These are phyloP conservation scores for Nasua narica DNA, from an alignment of 2,797 vertebrate genomes.

Conservation along the genomic window DNA sequence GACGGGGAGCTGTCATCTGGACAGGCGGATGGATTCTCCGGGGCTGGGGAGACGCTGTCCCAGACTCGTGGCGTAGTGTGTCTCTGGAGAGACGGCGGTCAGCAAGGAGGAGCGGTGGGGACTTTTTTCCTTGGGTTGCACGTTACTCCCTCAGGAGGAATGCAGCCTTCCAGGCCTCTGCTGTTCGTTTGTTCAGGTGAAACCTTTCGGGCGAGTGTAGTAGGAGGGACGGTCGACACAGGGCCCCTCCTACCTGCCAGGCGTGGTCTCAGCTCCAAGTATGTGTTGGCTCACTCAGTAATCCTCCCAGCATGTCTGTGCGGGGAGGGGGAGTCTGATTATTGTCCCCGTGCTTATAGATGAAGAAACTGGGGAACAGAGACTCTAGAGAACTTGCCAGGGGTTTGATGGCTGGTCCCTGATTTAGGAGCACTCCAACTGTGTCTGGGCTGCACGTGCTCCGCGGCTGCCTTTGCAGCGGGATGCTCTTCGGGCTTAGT, in stretches of 20 bases:
- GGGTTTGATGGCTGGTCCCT: neutral
- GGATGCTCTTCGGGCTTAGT: neutral
- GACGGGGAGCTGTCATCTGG: neutral
- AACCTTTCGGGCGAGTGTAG: neutral
- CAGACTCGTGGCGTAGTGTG: neutral
- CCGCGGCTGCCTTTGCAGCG: neutral
- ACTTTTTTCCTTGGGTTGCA: neutral
- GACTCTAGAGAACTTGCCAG: neutral
- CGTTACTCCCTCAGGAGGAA: neutral
- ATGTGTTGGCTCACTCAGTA: neutral
- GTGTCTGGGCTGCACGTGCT: neutral
- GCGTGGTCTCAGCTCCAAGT: neutral
- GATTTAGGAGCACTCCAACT: neutral
- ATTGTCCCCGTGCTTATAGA: neutral
- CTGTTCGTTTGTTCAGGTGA: neutral
- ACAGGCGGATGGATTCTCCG: neutral
- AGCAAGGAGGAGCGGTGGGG: neutral
- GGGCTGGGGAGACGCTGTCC: neutral
- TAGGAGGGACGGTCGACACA: neutral
- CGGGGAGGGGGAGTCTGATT: neutral
- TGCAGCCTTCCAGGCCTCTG: neutral
- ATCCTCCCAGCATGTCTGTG: neutral
- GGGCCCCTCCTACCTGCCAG: neutral
- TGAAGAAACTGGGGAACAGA: neutral
- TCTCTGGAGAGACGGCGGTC: neutral